Evolutionary conservation across 92 coral and sea anemone species (phyloP), one percentile per base, ranked within the genome.

Genomic region (Palythoa grandiflora): DNA sequence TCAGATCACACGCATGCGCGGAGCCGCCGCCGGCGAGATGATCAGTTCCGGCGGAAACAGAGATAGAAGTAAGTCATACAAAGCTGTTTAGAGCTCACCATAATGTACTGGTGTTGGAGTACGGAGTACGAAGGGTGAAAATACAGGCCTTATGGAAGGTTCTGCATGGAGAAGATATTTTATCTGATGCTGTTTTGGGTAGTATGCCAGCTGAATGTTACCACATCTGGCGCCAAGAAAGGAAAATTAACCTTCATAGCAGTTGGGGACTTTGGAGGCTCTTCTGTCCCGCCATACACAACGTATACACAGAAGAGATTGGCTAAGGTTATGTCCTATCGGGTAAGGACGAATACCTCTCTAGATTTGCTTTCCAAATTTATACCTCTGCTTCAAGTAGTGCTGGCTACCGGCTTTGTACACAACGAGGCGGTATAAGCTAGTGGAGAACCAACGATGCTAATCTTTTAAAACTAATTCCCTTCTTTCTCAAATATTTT

Each of bases 181-280:
- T 81, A 47, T 38, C 60, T 68, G 71, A 14, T 76, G 50, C 60
- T 81, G 35, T 81, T 53, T 15, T 17, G 68, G 76, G 66, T 44
- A 68, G 38, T 48, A 81, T 77, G 68, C 75, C 14, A 51, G 75
- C 63, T 71, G 35, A 6, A 15, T 5, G 73, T 17, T 28, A 21
- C 63, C 35, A 71, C 19, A 19, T 63, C 70, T 52, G 47, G 60
- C 19, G 55, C 16, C 39, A 52, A 12, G n/a, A n/a, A 81, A 66
- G 86, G 77, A 38, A 86, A 71, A 13, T 79, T 97, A 76, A 61
- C 95, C 52, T 97, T 97, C 89, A 89, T 90, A 48, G 98, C 95
- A 54, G 63, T 95, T 68, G 99, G 99, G 6, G 99, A 97, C 73
- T 88, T 93, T 40, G 99, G 99, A 12, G 99, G 99, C 13, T 76